phyloP scores from a whole-genome alignment of 2,888 invertebrate genomes.

The Serripes groenlandicus region DNA sequence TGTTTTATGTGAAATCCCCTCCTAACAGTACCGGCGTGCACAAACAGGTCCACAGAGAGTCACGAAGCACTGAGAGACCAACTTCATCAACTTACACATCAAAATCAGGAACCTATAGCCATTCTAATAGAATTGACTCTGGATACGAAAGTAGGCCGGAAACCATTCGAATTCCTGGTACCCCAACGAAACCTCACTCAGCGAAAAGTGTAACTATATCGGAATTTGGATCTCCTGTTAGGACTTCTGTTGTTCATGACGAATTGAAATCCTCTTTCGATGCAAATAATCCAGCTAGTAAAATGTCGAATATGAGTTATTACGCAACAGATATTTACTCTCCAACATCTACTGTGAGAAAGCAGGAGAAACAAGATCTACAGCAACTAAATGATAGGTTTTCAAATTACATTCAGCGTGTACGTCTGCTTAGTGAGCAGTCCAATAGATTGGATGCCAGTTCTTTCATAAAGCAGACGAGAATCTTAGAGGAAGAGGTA shows the following conservation, averaged over 20 bases:
- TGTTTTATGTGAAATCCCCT: conserved; percentile 60
- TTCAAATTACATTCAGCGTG: conserved; percentile 76
- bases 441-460: conserved; percentile 76
- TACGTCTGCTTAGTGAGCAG: conserved; percentile 77
- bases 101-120: conserved; percentile 10
- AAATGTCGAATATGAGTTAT: conserved; percentile 56
- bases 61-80: background rate
- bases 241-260: conserved; percentile 2
- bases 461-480: conserved; percentile 78
- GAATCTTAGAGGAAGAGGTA: conserved; percentile 82
- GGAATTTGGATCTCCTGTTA: conserved; percentile 18
- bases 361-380: conserved; percentile 79
- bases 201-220: conserved; percentile 32
- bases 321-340: conserved; percentile 57
- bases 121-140: conserved; percentile 54
- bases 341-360: conserved; percentile 57
- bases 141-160: conserved; percentile 67
- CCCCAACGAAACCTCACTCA: conserved; percentile 42
- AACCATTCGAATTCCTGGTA: conserved; percentile 52
- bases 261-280: background rate
- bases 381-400: conserved; percentile 81
- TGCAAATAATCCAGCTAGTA: conserved; percentile 13
- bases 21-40: background rate
- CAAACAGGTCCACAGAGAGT: background rate
- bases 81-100: background rate